Evolutionary conservation across 1,140 invertebrate genomes (phyloP), one percentile per base, ranked within the genome.

Genomic region (Ylistrum balloti): DNA sequence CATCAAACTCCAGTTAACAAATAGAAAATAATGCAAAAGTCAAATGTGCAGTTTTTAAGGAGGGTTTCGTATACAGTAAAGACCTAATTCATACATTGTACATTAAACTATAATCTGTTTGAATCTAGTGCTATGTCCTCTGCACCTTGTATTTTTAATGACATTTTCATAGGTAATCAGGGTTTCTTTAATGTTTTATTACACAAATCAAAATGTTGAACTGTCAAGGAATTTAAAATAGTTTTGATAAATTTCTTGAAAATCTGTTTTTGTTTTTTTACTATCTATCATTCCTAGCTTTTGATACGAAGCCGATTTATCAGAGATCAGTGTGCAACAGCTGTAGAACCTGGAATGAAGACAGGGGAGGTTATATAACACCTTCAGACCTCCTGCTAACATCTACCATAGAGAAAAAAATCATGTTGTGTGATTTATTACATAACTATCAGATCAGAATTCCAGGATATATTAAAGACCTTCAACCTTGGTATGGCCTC

Each of bases 401-500:
- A 48, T 20, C 11, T 20, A 17, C 22, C 17, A 20, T 15, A 56
- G 22, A 74, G 28, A 28, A 74, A 28, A n/a, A 0, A 5, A 7
- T 11, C n/a, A 74, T 28, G 56, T 74, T 74, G 56, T 74, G n/a
- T n/a, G 56, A 74, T 74, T 74, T 74, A 74, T n/a, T 74, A 74
- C n/a, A 28, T 74, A 74, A 74, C 22, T n/a, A 74, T 74, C 56
- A 74, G n/a, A n/a, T 74, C 0, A 28, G 56, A 11, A 74, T 74
- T 45, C 2, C n/a, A 28, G 20, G 17, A 74, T 28, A 74, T 22
- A 74, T 74, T 22, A 0, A 17, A 74, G 17, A 74, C n/a, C 22
- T 74, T 74, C 56, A 74, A 74, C 56, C 56, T 7, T 74, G n/a
- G n/a, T 74, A n/a, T 74, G 2, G 22, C 22, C 15, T 17, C 56